These are phyloP conservation scores for Molorchus minor DNA, from an alignment of 2,888 invertebrate species.

Conservation along the genomic window DNA sequence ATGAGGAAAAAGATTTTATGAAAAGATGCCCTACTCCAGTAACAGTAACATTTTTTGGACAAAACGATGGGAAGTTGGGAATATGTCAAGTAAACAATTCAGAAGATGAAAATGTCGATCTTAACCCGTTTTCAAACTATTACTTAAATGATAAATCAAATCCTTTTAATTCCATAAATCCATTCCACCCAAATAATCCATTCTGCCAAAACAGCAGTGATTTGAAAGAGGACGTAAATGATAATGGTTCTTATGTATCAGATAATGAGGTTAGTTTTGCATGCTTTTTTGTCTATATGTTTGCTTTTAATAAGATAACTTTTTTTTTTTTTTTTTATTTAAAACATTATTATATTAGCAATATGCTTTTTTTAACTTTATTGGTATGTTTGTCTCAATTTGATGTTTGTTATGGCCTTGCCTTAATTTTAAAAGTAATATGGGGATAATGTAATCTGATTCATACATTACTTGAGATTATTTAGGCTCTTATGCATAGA, in stretches of 20 bases:
- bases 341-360: no score
- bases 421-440: no score
- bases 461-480: no score
- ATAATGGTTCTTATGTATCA: slow-evolving; percentile 25
- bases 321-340: no score
- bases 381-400: no score
- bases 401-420: no score
- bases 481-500: no score
- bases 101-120: slow-evolving; percentile 45
- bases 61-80: slow-evolving; percentile 54
- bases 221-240: slow-evolving; percentile 35
- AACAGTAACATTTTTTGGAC: slow-evolving; percentile 69
- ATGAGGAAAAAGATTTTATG: slow-evolving; percentile 49
- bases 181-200: slow-evolving; percentile 59
- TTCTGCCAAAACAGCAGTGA: slow-evolving; percentile 44
- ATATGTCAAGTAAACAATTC: slow-evolving; percentile 47
- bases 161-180: slow-evolving; percentile 64
- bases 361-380: no score
- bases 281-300: slow-evolving; percentile 34
- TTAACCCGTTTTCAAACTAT: slow-evolving; percentile 56
- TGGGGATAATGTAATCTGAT: no score
- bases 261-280: slow-evolving; percentile 36
- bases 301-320: slow-evolving; percentile 21
- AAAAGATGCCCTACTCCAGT: slow-evolving; percentile 65
- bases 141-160: slow-evolving; percentile 58